phyloP scores from a whole-genome alignment of 2,113 vertebrate species.

The Anolis carolinensis region DNA sequence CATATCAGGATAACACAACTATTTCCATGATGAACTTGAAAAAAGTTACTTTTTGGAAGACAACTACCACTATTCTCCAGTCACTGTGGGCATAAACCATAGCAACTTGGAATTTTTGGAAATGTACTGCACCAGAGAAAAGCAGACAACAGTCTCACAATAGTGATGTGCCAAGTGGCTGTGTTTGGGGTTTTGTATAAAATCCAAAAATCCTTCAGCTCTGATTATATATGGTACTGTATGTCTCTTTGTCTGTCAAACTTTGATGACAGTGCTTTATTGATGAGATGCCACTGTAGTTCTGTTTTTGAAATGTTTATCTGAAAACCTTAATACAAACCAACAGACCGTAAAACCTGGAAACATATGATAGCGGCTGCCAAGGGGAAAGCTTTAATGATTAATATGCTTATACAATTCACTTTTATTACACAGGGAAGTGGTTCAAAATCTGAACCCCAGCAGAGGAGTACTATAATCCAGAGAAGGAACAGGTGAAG shows the following conservation, averaged over 20 bases:
- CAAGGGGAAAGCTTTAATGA: not conserved
- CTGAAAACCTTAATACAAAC: not conserved
- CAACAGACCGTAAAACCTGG: slow-evolving; percentile 1
- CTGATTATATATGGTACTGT: not conserved
- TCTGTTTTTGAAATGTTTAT: not conserved
- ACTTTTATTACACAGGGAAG: not conserved
- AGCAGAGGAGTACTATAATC: not conserved
- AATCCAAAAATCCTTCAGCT: not conserved
- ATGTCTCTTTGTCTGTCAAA: not conserved
- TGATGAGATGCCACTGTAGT: not conserved
- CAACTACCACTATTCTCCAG: no score
- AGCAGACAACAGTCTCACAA: not conserved
- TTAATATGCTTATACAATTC: not conserved
- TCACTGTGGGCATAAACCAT: no score
- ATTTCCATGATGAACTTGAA: not conserved
- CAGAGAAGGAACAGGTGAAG: not conserved
- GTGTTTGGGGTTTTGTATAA: not conserved
- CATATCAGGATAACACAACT: not conserved
- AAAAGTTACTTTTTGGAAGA: no score
- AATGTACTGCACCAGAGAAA: not conserved
- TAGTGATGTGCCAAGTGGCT: not conserved
- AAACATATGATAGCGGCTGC: not conserved
- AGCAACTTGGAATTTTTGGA: no score
- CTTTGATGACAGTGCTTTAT: not conserved
- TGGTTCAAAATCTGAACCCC: not conserved